Evolutionary conservation across 2,113 vertebrate species (phyloP), one percentile per base, ranked within the genome.

Genomic region (Pachyramphus minor): DNA sequence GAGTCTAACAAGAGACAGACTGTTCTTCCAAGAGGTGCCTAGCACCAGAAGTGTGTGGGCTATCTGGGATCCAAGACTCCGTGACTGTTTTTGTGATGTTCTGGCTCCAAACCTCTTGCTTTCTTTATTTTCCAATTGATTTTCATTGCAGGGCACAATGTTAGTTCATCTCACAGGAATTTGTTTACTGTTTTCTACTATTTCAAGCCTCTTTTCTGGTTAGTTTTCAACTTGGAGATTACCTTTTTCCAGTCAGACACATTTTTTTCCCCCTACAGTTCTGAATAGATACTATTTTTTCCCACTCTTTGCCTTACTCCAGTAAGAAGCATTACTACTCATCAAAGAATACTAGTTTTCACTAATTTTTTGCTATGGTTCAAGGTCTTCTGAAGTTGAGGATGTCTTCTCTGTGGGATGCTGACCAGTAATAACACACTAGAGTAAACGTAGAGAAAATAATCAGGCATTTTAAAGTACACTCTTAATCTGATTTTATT

Each of bases 81-180:
- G 0, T 66, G 66, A 62, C 2, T 1, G 1, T 66, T 95, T 93
- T 96, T 86, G 66, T 78, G 67, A 71, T 90, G 27, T 58, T 93
- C 53, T 85, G 87, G 71, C 67, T 76, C 39, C 14, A 89, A 73
- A 50, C 3, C 11, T 23, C 49, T 84, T 91, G 45, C 82, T 96
- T 84, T 94, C 49, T 91, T 87, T 89, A 41, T 28, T 93, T 91
- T 53, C 23, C 37, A 17, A 69, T 45, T 87, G 66, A 53, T 94
- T 93, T 79, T 87, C 93, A 83, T 93, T 66, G 30, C 75, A 55
- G 50, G 55, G 63, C 67, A 91, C n/a, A 69, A 73, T 17, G 5
- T 85, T 87, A 94, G 75, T 28, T 97, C 87, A 96, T 67, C 78
- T 96, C 60, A 59, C 42, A 86, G 84, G 93, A 96, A 95, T 94